Evolutionary conservation across 2,888 invertebrate species (phyloP).

Genomic region (Ramazzottius varieornatus): DNA sequence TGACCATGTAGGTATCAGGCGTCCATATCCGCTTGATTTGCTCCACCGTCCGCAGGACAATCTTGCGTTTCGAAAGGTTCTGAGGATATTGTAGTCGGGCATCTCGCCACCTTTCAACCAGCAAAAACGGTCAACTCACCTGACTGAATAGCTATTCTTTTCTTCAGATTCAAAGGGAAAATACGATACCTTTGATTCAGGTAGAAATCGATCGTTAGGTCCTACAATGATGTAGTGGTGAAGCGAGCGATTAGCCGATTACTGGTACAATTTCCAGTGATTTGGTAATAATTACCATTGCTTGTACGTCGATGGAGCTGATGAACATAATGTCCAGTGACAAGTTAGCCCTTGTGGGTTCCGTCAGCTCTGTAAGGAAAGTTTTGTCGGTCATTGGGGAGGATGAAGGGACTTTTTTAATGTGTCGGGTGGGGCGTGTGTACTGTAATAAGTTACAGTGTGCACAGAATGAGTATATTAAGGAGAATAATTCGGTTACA

Average conservation of each 20-base stretch:
- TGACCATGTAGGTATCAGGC: conserved; percentile 1
- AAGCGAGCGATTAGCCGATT: background rate
- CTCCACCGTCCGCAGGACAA: conserved; percentile 2
- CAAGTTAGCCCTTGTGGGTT: background rate
- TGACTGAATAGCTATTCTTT: too few relatives aligned
- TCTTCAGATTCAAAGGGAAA: too few relatives aligned
- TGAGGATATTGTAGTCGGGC: background rate
- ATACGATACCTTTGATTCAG: background rate
- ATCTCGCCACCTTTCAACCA: background rate
- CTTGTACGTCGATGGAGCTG: background rate
- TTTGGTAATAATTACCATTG: background rate
- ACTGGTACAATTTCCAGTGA: too few relatives aligned
- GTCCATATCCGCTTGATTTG: conserved; percentile 2
- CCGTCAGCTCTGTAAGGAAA: background rate
- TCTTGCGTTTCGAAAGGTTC: background rate
- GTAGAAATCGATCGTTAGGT: conserved; percentile 2
- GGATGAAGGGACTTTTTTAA: too few relatives aligned
- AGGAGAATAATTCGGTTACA: too few relatives aligned
- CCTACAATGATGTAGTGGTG: background rate
- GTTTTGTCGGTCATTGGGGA: too few relatives aligned
- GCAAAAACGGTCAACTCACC: too few relatives aligned
- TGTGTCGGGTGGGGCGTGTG: too few relatives aligned
- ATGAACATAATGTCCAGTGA: conserved; percentile 1
- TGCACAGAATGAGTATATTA: too few relatives aligned
- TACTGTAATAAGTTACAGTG: too few relatives aligned